These are phyloP conservation scores for Hippocampus guttulatus DNA, from an alignment of 2,113 vertebrate species.

Conservation along the genomic window DNA sequence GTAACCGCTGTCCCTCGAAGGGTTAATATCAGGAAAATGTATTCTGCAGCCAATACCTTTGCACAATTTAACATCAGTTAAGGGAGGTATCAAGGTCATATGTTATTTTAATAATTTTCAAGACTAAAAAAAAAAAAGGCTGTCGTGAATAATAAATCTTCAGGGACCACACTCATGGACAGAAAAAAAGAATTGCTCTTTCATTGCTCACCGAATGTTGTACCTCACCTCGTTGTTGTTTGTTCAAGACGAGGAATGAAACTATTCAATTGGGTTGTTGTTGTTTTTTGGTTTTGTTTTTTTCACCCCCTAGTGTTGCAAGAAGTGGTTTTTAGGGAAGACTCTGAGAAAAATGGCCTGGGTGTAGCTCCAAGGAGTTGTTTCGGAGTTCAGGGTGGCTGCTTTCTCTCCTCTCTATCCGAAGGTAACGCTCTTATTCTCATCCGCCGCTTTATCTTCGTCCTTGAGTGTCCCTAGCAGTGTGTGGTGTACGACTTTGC, in stretches of 20 bases:
- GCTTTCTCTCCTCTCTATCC: slow-evolving; percentile 78
- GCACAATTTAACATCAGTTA: too few species aligned
- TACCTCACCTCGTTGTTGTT: slow-evolving; percentile 40
- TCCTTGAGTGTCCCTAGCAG: not conserved
- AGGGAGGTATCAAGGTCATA: too few species aligned
- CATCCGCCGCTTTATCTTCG: not conserved
- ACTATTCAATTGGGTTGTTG: slow-evolving; percentile 21
- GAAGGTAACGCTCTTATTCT: slow-evolving; percentile 66
- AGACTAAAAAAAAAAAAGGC: too few species aligned
- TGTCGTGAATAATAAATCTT: too few species aligned
- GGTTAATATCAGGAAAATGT: slow-evolving; percentile 1
- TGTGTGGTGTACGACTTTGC: not conserved
- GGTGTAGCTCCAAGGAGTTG: slow-evolving; percentile 75
- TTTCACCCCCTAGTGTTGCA: slow-evolving; percentile 68
- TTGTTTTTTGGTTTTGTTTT: slow-evolving; percentile 52
- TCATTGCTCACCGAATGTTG: slow-evolving; percentile 7
- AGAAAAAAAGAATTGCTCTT: not conserved
- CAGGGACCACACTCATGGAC: not conserved
- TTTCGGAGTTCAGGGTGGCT: slow-evolving; percentile 80
- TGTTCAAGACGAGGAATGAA: slow-evolving; percentile 48
- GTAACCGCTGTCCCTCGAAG: too few species aligned
- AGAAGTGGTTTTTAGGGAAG: slow-evolving; percentile 80
- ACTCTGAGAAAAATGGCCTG: slow-evolving; percentile 76
- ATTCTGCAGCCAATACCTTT: too few species aligned
- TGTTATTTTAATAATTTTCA: too few species aligned